Evolutionary conservation across 2,113 vertebrate species (phyloP), one percentile per base, ranked within the genome.

Genomic region (Anhinga rufa): DNA sequence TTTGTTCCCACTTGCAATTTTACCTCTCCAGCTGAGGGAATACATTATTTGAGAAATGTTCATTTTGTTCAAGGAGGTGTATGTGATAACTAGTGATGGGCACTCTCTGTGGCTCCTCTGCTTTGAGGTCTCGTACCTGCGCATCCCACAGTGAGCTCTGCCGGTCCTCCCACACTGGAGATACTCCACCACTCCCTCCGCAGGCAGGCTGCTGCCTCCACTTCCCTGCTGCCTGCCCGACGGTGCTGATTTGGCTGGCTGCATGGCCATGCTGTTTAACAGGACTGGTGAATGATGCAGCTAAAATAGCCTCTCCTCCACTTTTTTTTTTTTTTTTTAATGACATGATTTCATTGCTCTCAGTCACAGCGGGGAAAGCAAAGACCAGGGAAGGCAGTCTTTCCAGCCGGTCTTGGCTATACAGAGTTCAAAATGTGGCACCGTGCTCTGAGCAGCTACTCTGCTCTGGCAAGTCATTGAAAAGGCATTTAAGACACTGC

Each of bases 301-400:
- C 20, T 75, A 29, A 78, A 90, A 38, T 0, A 80, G 29, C 49
- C 28, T 34, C 32, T 40, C 21, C 74, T 69, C 29, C 22, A 14
- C 38, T 8, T 62, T 60, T 76, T 40, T 61, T 28, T n/a, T n/a
- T 46, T n/a, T 44, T 55, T 28, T 46, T 31, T 42, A 64, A 42
- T 7, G 4, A 34, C 15, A 17, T 13, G 1, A 48, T 68, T 92
- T 44, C 16, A 44, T 3, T 49, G 70, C 31, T 58, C 5, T 82
- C 57, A 24, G 25, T 62, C 36, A 71, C 1, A 31, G 19, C 1
- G 1, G 24, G 34, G 17, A 82, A 57, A 88, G 82, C 0, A 0
- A 84, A 58, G 31, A 31, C 8, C 0, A 0, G 20, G n/a, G 52
- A 88, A 82, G 36, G 46, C 34, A 51, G 22, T 22, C 32, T 34